Base-by-base conservation (phyloP, 2,888 invertebrate species). In the Drosophila anceps region DNA sequence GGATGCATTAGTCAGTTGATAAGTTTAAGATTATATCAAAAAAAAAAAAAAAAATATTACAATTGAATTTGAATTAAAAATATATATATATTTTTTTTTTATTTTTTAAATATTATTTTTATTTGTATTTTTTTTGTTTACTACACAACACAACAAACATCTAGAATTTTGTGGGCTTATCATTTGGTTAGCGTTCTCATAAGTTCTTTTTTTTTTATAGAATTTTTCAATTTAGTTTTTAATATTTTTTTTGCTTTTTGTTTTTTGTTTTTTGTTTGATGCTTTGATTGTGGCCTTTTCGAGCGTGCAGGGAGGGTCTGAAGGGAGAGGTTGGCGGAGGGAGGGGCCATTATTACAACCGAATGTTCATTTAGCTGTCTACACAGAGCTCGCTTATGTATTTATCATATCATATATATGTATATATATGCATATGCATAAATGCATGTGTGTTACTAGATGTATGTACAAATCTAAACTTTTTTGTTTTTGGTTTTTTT, bases 391-490 rank as follows among this genome's bases (percentile, higher is more conserved):
- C 39, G 29, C 20, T 53, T 35, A 27, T 68, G 60, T 27, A 37
- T 64, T 29, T 24, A 20, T 27, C 37, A 41, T 69, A 31, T 68
- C 29, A 20, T 63, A n/a, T 37, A 15, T 24, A 10, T n/a, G 9
- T 18, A 18, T 31, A 12, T 31, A 7, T 48, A n/a, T 48, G 1
- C 33, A 8, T 35, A 43, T 53, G 8, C 29, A 15, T 66, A 10
- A 37, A 15, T 54, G 20, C 35, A 24, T 39, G 27, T 39, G 33
- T 53, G 66, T 66, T 48, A 43, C 44, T 73, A 67, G 67, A 73
- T 72, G 54, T 87, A 82, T 83, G 71, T 88, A 79, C 82, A 79
- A 77, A 83, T 88, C 83, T 82, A 83, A 74, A 55, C 12, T 50
- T 46, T 27, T 2, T 46, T 29, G 29, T 31, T 20, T 20, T 53